Percentiles rank a stretch among this genome's conserved stretches.
phyloP scores from a whole-genome alignment of 2,113 vertebrate species.

The Grallaria varia region DNA sequence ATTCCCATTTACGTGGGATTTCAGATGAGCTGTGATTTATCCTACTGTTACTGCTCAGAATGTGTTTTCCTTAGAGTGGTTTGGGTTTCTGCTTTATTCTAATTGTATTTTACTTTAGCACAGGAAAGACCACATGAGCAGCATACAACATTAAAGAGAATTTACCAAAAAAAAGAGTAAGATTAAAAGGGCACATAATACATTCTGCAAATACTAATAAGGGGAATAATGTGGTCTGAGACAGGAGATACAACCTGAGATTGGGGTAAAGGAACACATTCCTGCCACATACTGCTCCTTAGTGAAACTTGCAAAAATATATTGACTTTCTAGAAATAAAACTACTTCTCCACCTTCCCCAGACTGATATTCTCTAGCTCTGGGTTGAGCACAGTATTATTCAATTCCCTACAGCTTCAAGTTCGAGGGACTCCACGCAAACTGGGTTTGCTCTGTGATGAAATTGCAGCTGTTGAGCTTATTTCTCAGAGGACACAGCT shows the following conservation, averaged over 20 bases:
- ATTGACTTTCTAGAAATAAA: not conserved
- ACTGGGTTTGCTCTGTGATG: not conserved
- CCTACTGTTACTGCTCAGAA: not conserved
- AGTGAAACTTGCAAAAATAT: not conserved
- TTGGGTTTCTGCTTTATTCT: not conserved
- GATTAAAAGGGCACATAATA: not conserved
- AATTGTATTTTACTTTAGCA: not conserved
- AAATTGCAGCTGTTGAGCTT: slow-evolving; percentile 34
- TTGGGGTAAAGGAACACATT: not conserved
- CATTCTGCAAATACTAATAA: not conserved
- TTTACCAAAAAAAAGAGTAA: not conserved
- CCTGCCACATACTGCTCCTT: not conserved
- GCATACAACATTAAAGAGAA: not conserved
- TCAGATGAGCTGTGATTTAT: not conserved
- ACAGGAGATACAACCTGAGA: not conserved
- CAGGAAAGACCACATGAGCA: not conserved
- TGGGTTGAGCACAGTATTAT: not conserved
- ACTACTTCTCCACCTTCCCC: not conserved
- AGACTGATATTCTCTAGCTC: not conserved
- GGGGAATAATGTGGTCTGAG: not conserved
- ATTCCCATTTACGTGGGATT: not conserved
- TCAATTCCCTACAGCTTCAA: not conserved
- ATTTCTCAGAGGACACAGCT: slow-evolving; percentile 62
- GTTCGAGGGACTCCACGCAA: not conserved
- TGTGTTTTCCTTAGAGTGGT: not conserved